A percentile compares a stretch with the other conserved stretches of the same genome.
These are phyloP conservation scores for Hemaris fuciformis DNA, from an alignment of 2,888 invertebrate genomes.

Conservation along the genomic window DNA sequence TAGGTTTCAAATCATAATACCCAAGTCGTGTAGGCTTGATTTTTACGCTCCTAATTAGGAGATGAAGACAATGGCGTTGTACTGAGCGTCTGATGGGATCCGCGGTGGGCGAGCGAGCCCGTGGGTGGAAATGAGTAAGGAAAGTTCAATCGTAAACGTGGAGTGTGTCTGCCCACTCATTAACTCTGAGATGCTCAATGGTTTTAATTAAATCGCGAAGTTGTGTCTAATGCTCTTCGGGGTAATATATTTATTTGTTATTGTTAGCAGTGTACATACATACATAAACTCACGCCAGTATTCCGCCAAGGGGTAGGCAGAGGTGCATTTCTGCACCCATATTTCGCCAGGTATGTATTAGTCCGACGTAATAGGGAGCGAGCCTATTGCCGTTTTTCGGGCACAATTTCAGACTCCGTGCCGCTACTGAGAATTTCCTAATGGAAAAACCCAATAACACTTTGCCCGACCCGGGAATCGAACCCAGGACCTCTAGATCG, in stretches of 20 bases:
- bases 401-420: too few species aligned
- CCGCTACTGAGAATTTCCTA: too few species aligned
- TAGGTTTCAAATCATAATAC: conserved; percentile 13
- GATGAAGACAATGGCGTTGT: conserved; percentile 30
- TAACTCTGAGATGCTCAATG: neutral
- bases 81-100: conserved; percentile 24
- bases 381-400: too few species aligned
- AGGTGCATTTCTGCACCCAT: too few species aligned
- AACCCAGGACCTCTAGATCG: too few species aligned
- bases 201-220: neutral
- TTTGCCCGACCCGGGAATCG: too few species aligned
- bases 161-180: neutral
- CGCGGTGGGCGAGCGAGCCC: conserved; percentile 15
- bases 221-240: too few species aligned
- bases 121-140: conserved; percentile 20
- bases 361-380: too few species aligned
- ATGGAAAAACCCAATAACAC: too few species aligned
- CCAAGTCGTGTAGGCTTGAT: conserved; percentile 23
- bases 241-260: neutral
- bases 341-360: too few species aligned
- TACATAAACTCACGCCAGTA: too few species aligned
- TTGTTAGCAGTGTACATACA: neutral
- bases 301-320: too few species aligned
- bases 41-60: conserved; percentile 25
- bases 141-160: conserved; percentile 3